A percentile compares a stretch with the other conserved stretches of the same genome.
Evolutionary conservation across 2,113 vertebrate species (phyloP).

Genomic region (Cyprinus carpio): DNA sequence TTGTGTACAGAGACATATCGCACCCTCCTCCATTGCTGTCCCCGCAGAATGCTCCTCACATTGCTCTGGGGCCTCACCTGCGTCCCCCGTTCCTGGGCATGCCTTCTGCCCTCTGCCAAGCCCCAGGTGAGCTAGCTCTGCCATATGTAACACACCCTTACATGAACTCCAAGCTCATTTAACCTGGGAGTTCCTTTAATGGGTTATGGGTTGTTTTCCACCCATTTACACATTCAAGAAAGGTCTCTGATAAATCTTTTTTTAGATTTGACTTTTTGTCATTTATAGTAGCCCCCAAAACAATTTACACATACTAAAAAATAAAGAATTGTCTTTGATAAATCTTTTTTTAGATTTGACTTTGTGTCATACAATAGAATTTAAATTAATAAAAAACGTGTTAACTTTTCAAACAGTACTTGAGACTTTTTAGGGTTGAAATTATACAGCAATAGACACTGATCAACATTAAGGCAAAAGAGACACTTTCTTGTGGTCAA

Average conservation of each 20-base stretch:
- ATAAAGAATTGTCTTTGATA: not conserved
- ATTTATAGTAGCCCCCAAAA: not conserved
- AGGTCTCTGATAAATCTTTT: not conserved
- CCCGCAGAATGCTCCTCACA: conserved; percentile 89
- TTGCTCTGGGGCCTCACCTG: conserved; percentile 90
- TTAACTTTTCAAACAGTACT: not conserved
- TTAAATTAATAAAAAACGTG: not conserved
- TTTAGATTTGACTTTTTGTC: not conserved
- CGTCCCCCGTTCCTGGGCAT: conserved; percentile 94
- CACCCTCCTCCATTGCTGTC: conserved; percentile 91
- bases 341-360: too few species aligned
- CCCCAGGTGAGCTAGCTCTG: conserved; percentile 82
- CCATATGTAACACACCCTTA: not conserved
- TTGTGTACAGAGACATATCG: conserved; percentile 84
- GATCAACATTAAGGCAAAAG: not conserved
- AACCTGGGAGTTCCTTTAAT: conserved; percentile 8
- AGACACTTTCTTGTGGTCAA: not conserved
- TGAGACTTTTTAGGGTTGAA: not conserved
- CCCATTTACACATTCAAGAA: not conserved
- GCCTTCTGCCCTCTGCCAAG: conserved; percentile 92
- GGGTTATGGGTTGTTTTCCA: not conserved
- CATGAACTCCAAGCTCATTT: not conserved
- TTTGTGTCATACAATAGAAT: not conserved
- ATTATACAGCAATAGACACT: not conserved
- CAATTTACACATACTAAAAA: not conserved